A percentile compares a stretch with the other conserved stretches of the same genome.
These are phyloP conservation scores for Brevimyrus niger DNA, from an alignment of 2,113 vertebrate genomes.

Conservation along the genomic window DNA sequence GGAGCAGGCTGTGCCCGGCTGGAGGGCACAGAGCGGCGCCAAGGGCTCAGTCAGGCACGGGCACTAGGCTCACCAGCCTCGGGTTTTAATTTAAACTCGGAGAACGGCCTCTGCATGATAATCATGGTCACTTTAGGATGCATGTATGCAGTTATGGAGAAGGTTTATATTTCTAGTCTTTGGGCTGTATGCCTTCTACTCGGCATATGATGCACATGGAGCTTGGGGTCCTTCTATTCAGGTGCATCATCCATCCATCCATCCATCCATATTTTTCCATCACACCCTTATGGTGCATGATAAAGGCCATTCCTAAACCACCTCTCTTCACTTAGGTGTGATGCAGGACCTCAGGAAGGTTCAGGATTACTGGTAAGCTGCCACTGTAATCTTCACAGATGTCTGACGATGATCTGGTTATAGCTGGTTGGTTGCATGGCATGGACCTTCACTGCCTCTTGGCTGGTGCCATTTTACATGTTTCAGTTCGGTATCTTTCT, in stretches of 20 bases:
- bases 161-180: not conserved
- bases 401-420: not conserved
- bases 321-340: not conserved
- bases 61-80: not conserved
- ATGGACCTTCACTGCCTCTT: not conserved
- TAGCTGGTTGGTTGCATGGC: not conserved
- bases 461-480: not conserved
- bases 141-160: not conserved
- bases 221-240: not conserved
- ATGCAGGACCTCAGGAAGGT: not conserved
- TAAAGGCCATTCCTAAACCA: not conserved
- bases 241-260: not conserved
- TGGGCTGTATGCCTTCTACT: not conserved
- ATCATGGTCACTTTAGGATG: not conserved
- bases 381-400: not conserved
- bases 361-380: not conserved
- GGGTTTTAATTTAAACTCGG: not conserved
- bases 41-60: not conserved
- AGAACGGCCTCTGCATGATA: not conserved
- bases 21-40: not conserved
- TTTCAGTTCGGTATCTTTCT: not conserved
- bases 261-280: not conserved
- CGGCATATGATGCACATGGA: not conserved
- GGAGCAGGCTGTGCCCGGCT: not conserved
- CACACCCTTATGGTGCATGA: not conserved